Base-by-base conservation (phyloP, 2,113 vertebrate genomes). In the Onychorhynchus coronatus region DNA sequence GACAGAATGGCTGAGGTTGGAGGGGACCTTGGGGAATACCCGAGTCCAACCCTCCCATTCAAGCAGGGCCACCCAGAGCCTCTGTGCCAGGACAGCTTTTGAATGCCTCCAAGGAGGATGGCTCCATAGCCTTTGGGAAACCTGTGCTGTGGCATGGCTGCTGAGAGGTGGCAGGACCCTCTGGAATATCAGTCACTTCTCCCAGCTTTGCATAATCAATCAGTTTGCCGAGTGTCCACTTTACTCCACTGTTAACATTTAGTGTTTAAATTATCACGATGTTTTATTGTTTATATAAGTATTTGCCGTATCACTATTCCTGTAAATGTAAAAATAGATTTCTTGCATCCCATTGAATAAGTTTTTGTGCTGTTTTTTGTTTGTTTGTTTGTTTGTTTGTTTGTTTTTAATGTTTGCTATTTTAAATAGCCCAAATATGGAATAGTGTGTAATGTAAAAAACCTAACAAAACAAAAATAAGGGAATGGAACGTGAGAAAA, bases 31-130 rank as follows among this genome's bases (percentile, higher is more conserved):
- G 9, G 11, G 33, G 3, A n/a, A 8, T 30, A 8, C 22, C 5
- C n/a, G 56, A 6, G 20, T 56, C 18, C 8, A 82, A 9, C 1
- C 2, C 17, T 46, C 7, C n/a, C 39, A 3, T 21, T 49, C 27
- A n/a, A 13, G 12, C n/a, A 67, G 37, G 21, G 12, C 8, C 31
- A 59, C 9, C 4, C 49, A 24, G 19, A 39, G 12, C 14, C 14
- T 0, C 0, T 37, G 67, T 19, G 17, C 27, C 35, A 58, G n/a
- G 33, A 20, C 4, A 35, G 14, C 4, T 35, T 78, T 27, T 47
- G 11, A 23, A 52, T 56, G 14, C 3, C 31, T 33, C 19, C 50
- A 62, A 35, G 30, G 14, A 74, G 4, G 5, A 13, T 2, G 3
- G 41, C 5, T 37, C 12, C 46, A 25, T 0, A 56, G n/a, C 1